phyloP scores from a whole-genome alignment of 2,797 vertebrate species.

The Darevskia mixta region DNA sequence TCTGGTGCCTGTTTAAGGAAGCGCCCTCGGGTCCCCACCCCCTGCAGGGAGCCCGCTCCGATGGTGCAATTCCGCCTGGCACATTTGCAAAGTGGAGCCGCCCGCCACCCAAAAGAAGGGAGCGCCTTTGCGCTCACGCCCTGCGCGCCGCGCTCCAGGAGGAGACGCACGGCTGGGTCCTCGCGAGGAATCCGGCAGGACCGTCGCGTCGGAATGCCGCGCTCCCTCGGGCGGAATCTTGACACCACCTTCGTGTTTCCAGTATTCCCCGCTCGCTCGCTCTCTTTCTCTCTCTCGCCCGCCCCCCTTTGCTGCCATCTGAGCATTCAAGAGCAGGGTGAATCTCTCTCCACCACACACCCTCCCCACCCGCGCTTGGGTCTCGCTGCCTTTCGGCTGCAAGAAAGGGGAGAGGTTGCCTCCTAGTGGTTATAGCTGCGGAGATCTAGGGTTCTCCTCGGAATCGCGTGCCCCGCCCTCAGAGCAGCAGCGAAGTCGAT shows the following conservation, averaged over 20 bases:
- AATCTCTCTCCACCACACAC: not conserved
- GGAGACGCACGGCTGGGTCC: not conserved
- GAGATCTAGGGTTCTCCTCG: not conserved
- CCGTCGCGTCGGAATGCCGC: not conserved
- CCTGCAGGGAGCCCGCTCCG: conserved; percentile 56
- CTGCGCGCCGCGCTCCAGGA: not conserved
- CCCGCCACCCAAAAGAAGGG: not conserved
- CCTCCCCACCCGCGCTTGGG: not conserved
- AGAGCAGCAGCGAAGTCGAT: not conserved
- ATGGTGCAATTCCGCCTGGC: conserved; percentile 50
- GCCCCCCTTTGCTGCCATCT: conserved; percentile 14
- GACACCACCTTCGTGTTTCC: conserved; percentile 16
- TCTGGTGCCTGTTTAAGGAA: conserved; percentile 69
- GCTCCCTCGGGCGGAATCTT: not conserved
- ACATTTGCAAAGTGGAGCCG: not conserved
- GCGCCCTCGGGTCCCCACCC: conserved; percentile 70
- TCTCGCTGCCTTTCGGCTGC: not conserved
- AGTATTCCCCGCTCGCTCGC: not conserved
- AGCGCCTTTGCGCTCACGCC: not conserved
- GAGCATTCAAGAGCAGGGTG: conserved; percentile 24
- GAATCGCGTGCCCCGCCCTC: too few species aligned
- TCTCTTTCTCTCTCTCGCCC: not conserved
- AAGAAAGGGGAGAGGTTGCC: conserved; percentile 12
- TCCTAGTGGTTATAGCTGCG: conserved; percentile 8
- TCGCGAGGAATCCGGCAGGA: not conserved